Conservation (phyloP, 1,140 invertebrate species). For the Linepithema humile region DNA sequence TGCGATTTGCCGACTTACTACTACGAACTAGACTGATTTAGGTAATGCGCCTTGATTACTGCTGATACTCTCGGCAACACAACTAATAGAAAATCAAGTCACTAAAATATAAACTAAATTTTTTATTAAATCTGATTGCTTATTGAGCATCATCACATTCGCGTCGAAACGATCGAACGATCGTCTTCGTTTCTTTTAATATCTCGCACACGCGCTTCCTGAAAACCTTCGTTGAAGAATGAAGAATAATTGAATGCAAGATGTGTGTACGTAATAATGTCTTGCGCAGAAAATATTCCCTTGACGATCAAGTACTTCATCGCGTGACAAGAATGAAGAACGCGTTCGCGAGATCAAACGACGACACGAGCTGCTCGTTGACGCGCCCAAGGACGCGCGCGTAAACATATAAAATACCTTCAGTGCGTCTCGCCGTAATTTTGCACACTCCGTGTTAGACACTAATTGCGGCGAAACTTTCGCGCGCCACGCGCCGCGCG, state of each 20-base stretch:
- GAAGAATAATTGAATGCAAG: neutral
- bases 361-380: neutral
- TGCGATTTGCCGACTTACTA: neutral
- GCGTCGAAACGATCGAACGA: neutral
- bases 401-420: neutral
- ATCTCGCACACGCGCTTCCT: neutral
- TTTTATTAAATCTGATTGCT: neutral
- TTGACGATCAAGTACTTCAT: neutral
- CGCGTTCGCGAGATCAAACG: neutral
- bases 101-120: too few species aligned
- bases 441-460: slow-evolving; percentile 7
- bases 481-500: slow-evolving; percentile 40
- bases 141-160: neutral
- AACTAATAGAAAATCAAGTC: too few species aligned
- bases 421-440: neutral
- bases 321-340: neutral
- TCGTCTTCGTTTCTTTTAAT: neutral
- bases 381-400: neutral
- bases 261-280: neutral
- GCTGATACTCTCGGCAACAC: neutral
- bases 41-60: slow-evolving; percentile 23
- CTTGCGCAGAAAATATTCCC: neutral
- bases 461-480: slow-evolving; percentile 56
- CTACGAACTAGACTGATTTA: slow-evolving; percentile 11
- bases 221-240: neutral